Evolutionary conservation across 1,140 invertebrate species (phyloP), one percentile per base, ranked within the genome.

Genomic region (Plutomurus gul): DNA sequence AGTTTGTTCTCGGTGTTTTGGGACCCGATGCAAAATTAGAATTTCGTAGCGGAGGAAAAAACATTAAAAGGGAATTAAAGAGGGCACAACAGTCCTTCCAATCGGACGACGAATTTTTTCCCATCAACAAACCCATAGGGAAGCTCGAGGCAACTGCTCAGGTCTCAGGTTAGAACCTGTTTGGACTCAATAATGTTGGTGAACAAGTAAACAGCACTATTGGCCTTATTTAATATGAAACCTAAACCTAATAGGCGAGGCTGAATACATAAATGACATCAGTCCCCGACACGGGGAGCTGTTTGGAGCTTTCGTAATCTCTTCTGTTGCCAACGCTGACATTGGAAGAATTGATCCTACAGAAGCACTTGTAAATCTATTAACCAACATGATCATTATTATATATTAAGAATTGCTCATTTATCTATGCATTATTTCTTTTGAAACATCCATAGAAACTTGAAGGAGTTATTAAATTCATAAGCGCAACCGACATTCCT

Each of bases 401-500:
- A n/a, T 22, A 3, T 16, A 60, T 27, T 10, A 11, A 7, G 1
- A 10, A 22, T 27, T 60, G 3, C 16, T 1, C 16, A 60, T 22
- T 60, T 65, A 18, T 20, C 5, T 65, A 27, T 18, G 4, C n/a
- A 10, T 0, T 30, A 5, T n/a, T n/a, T 10, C 16, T 65, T 30
- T 20, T 1, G 86, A 90, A 94, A 5, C 82, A 86, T 6, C 84
- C 87, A 1, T 60, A 85, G 84, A 81, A 81, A 78, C 47, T 82
- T 1, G 85, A 95, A 43, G 87, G 87, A 36, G 87, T 88, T 2
- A 82, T 86, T 0, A 82, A 78, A 43, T 86, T 88, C 75, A 51
- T 88, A 20, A 81, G 84, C 75, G 85, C 87, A 1, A 85, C 84
- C 76, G 86, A 87, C 75, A 87, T 88, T 36, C 86, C 86, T 4